These are phyloP conservation scores for Tolypeutes matacus DNA, from an alignment of 2,797 vertebrate species.

Conservation along the genomic window DNA sequence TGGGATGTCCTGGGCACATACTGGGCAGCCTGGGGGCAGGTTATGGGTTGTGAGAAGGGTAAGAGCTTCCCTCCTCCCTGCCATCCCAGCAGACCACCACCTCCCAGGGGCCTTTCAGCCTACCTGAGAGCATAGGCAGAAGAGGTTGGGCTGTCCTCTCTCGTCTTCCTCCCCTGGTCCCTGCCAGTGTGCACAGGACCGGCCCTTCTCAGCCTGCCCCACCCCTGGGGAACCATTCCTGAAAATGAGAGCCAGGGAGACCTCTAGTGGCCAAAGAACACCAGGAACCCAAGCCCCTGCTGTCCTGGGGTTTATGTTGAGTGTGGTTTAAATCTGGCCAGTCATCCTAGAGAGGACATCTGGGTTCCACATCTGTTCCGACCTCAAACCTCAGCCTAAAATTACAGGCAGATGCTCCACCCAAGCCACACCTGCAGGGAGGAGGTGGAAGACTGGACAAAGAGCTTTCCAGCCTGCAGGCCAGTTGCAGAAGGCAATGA, in stretches of 20 bases:
- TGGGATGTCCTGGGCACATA: not conserved
- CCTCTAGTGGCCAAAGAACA: slow-evolving; percentile 74
- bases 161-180: not conserved
- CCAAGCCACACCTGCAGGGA: slow-evolving; percentile 50
- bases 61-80: not conserved
- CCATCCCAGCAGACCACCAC: not conserved
- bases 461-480: not conserved
- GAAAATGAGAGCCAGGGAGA: slow-evolving; percentile 65
- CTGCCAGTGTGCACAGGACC: not conserved
- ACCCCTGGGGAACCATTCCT: not conserved
- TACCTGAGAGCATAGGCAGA: not conserved
- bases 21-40: not conserved
- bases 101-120: not conserved
- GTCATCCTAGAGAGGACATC: slow-evolving; percentile 24
- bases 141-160: not conserved
- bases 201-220: not conserved
- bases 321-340: slow-evolving; percentile 52
- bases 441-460: not conserved
- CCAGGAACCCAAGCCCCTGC: not conserved
- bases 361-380: slow-evolving; percentile 46
- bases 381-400: slow-evolving; percentile 59
- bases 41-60: not conserved
- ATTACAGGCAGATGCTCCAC: slow-evolving; percentile 36
- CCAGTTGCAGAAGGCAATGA: not conserved
- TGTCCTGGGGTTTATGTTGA: not conserved